Evolutionary conservation across 2,113 vertebrate genomes (phyloP), one percentile per base, ranked within the genome.

Genomic region (Alethe diademata): DNA sequence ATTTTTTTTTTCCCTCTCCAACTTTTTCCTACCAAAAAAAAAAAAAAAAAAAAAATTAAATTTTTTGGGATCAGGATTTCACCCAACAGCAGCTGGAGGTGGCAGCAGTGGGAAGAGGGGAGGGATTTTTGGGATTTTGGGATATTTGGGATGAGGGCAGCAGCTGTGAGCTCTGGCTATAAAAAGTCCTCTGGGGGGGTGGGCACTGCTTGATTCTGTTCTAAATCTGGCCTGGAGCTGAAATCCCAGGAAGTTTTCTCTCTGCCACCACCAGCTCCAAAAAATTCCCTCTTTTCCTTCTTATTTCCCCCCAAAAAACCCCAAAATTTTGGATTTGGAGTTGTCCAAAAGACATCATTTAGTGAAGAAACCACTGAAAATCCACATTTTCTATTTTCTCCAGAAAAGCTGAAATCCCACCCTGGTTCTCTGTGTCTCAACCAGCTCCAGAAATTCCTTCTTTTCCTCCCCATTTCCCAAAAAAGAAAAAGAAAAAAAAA

Each of bases 161-260:
- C 95, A 93, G 95, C 95, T 96, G 92, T 33, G 86, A 78, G 70
- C 2, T 40, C 36, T n/a, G 86, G 69, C 88, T 95, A 93, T 93
- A 96, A 96, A 96, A 96, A 93, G 91, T 83, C 54, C 35, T 58
- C 26, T 28, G 11, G 5, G n/a, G 38, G 64, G 75, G 42, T 86
- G 73, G 54, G 60, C 81, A 65, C 51, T 24, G 1, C 0, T 36
- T 47, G 64, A 15, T 88, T 78, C 65, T 1, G 1, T 88, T 93
- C 93, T 88, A 96, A 95, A 92, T 62, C 69, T 4, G 9, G 50
- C 89, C 45, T 14, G 25, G 61, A 54, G 92, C 74, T 58, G 66
- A 74, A 75, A 48, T 36, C 1, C 1, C n/a, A 19, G 40, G 29
- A 31, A 38, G 31, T 64, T 19, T 84, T 92, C 29, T 64, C 71